A percentile compares a stretch with the other conserved stretches of the same genome.
Conservation (phyloP, 1,140 invertebrate genomes). For the Drosophila chauvacae region DNA sequence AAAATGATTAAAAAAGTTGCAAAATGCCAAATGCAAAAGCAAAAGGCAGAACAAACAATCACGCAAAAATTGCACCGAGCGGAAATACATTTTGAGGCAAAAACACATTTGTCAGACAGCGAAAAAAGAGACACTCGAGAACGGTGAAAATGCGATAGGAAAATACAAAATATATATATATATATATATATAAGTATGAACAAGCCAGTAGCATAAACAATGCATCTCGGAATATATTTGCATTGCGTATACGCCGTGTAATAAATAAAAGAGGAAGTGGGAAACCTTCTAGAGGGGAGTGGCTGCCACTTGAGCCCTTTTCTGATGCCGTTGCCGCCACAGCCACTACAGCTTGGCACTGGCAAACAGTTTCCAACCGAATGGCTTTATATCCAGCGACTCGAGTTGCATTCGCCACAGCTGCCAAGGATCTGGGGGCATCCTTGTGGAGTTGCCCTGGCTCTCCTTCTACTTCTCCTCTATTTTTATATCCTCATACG, state of each 20-base stretch:
- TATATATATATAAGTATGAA: slow-evolving; percentile 16
- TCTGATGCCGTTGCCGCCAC: slow-evolving; percentile 14
- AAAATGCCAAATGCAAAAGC: slow-evolving; percentile 45
- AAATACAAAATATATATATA: neutral
- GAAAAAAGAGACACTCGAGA: slow-evolving; percentile 4
- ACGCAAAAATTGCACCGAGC: slow-evolving; percentile 55
- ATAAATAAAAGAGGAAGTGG: slow-evolving; percentile 64
- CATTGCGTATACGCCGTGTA: slow-evolving; percentile 76
- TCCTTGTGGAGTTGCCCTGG: slow-evolving; percentile 21
- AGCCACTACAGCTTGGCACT: slow-evolving; percentile 58
- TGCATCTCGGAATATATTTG: slow-evolving; percentile 57
- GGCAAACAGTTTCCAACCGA: slow-evolving; percentile 77
- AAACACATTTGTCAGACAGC: slow-evolving; percentile 47
- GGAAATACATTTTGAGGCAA: slow-evolving; percentile 41
- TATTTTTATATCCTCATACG: neutral
- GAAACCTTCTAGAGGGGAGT: slow-evolving; percentile 26
- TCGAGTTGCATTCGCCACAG: slow-evolving; percentile 70
- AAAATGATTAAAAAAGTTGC: slow-evolving; percentile 79
- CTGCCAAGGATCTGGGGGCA: slow-evolving; percentile 65
- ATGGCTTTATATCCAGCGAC: slow-evolving; percentile 73
- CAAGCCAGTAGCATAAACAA: slow-evolving; percentile 56
- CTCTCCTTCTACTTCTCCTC: neutral
- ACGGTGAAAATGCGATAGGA: neutral
- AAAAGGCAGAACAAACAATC: slow-evolving; percentile 71
- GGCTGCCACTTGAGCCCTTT: slow-evolving; percentile 53